Evolutionary conservation across 2,113 vertebrate species (phyloP).

Genomic region (Campylomormyrus tamandua): DNA sequence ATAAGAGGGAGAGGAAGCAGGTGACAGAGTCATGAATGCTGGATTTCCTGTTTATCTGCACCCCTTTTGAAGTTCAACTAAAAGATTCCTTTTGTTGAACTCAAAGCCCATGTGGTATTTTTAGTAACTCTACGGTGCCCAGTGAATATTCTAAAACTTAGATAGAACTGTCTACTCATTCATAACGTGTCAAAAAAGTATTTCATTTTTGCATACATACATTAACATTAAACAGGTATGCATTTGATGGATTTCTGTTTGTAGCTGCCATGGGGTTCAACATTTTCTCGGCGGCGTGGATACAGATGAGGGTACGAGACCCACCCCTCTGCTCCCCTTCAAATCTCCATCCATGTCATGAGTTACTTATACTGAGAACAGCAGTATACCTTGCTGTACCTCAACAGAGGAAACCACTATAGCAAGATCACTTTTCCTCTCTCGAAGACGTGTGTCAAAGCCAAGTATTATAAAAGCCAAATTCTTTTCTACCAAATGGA

Average conservation of each 20-base stretch:
- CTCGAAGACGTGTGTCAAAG: background rate
- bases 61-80: background rate
- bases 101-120: background rate
- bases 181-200: background rate
- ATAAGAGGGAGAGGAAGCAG: background rate
- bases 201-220: background rate
- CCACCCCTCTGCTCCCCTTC: background rate
- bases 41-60: conserved; percentile 4
- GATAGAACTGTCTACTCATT: background rate
- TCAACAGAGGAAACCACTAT: background rate
- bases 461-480: background rate
- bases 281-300: background rate
- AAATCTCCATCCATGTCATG: background rate
- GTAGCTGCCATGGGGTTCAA: background rate
- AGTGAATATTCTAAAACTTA: background rate
- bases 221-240: background rate
- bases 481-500: background rate
- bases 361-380: background rate
- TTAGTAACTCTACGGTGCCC: background rate
- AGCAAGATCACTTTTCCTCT: background rate
- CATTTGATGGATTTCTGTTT: background rate
- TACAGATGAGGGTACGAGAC: background rate
- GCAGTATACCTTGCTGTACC: background rate
- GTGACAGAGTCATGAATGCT: background rate
- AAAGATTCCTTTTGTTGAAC: conserved; percentile 4